phyloP scores from a whole-genome alignment of 2,797 vertebrate species.

The Hyperoplus immaculatus region DNA sequence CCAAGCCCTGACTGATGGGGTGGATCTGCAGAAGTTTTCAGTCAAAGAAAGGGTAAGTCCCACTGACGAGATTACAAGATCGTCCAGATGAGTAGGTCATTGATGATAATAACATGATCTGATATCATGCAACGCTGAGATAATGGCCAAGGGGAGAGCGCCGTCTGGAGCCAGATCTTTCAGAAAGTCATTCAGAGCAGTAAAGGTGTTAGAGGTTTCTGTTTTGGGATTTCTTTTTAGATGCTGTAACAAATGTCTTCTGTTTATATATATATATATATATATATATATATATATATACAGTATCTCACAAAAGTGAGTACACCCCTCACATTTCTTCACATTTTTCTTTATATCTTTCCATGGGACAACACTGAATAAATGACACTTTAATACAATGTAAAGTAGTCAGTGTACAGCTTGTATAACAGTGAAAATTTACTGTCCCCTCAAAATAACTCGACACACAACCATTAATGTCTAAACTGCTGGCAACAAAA shows the following conservation, averaged over 20 bases:
- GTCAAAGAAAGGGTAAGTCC: slow-evolving; percentile 77
- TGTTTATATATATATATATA: too few species aligned
- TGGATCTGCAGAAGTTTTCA: slow-evolving; percentile 83
- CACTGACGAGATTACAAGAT: slow-evolving; percentile 16
- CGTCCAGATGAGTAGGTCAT: not conserved
- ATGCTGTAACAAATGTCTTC: not conserved
- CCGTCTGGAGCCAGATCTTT: not conserved
- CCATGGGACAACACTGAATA: too few species aligned
- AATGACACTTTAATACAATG: too few species aligned
- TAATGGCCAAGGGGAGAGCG: not conserved
- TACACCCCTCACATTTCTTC: too few species aligned
- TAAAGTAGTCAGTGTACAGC: too few species aligned
- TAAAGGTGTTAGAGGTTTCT: not conserved
- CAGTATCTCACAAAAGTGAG: too few species aligned
- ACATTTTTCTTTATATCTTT: too few species aligned
- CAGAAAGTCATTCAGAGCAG: not conserved
- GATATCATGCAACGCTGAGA: not conserved
- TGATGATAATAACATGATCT: slow-evolving; percentile 6
- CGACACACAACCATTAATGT: too few species aligned
- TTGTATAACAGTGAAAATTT: too few species aligned
- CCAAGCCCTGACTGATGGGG: slow-evolving; percentile 72
- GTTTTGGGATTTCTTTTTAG: not conserved
- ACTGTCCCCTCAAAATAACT: too few species aligned
- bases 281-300: too few species aligned
- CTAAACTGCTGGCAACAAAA: too few species aligned